Conservation (phyloP, 2,797 vertebrate species). For the Sphaeramia orbicularis region DNA sequence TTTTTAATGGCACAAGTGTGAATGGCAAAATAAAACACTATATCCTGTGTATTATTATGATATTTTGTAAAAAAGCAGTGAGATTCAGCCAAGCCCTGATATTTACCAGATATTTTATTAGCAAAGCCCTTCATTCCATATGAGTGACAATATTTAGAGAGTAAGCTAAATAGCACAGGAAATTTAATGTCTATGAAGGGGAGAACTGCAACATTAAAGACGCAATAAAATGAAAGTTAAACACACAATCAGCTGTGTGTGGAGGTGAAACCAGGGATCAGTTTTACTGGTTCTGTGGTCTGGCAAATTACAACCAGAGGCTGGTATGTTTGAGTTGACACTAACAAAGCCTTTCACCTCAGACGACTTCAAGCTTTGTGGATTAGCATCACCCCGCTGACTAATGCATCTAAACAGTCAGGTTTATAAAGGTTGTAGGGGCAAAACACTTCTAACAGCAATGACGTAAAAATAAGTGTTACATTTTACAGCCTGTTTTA, state of each 20-base stretch:
- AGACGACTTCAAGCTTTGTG: slow-evolving; percentile 66
- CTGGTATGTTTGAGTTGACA: slow-evolving; percentile 32
- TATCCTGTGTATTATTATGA: background rate
- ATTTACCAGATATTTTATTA: slow-evolving; percentile 38
- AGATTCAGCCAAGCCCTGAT: slow-evolving; percentile 26
- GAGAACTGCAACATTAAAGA: slow-evolving; percentile 7
- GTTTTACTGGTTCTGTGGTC: slow-evolving; percentile 37
- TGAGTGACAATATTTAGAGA: slow-evolving; percentile 40
- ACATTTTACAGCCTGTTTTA: slow-evolving; percentile 32
- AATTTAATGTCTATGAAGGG: slow-evolving; percentile 22
- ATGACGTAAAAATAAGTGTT: slow-evolving; percentile 45
- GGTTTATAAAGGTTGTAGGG: slow-evolving; percentile 74
- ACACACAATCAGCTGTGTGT: background rate
- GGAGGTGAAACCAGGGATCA: slow-evolving; percentile 28
- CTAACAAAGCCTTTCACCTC: slow-evolving; percentile 69
- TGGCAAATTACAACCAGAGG: slow-evolving; percentile 43
- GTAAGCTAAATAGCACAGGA: slow-evolving; percentile 28
- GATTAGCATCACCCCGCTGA: slow-evolving; percentile 76
- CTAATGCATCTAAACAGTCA: slow-evolving; percentile 71
- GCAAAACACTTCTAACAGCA: slow-evolving; percentile 58
- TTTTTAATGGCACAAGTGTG: no score
- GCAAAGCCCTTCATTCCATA: slow-evolving; percentile 26
- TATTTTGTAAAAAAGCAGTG: slow-evolving; percentile 13
- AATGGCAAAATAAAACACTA: no score
- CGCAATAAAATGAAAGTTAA: background rate